Base-by-base conservation (phyloP, 1,140 invertebrate species). In the Arion vulgaris region DNA sequence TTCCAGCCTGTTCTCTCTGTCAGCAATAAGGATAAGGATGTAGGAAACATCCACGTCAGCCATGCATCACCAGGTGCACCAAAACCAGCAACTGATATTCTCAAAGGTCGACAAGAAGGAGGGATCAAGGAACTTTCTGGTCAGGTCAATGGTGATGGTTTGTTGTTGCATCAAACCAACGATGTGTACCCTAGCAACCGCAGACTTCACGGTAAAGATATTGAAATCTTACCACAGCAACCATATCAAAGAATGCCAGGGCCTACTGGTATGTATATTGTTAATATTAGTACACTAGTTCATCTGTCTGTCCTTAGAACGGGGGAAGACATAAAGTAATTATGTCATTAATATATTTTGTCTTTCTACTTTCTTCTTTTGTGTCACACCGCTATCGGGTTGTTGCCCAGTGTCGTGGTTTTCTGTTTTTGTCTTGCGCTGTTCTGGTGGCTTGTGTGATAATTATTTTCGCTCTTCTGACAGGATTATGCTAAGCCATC, bases 1-100 rank as follows among this genome's bases (percentile, higher is more conserved):
- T 34, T 32, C 9, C 73, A 75, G 73, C 73, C 73, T n/a, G 73
- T 75, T 17, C 26, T 53, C n/a, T 49, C 39, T 72, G 71, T n/a
- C 45, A 49, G 9, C 45, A 75, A 28, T 36, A 75, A 75, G n/a
- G 73, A 75, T 1, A 75, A 51, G 32, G 73, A 75, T 45, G 19
- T 53, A 5, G 73, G 73, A 34, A 75, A 15, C 45, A 38, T 1
- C 72, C 32, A 34, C 32, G 73, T 26, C 38, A 75, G 17, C 62
- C 62, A 66, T 5, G 5, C 62, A 5, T 9, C 28, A 7, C 19
- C 28, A 9, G 4, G n/a, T 2, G 17, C 17, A 7, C 62, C 62
- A 34, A 66, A 23, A 7, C 28, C 73, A 51, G 19, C 39, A 13
- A 7, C 41, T 23, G 45, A 75, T 1, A 19, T 51, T n/a, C 41